phyloP scores from a whole-genome alignment of 2,113 vertebrate species.

The Anoura caudifer region DNA sequence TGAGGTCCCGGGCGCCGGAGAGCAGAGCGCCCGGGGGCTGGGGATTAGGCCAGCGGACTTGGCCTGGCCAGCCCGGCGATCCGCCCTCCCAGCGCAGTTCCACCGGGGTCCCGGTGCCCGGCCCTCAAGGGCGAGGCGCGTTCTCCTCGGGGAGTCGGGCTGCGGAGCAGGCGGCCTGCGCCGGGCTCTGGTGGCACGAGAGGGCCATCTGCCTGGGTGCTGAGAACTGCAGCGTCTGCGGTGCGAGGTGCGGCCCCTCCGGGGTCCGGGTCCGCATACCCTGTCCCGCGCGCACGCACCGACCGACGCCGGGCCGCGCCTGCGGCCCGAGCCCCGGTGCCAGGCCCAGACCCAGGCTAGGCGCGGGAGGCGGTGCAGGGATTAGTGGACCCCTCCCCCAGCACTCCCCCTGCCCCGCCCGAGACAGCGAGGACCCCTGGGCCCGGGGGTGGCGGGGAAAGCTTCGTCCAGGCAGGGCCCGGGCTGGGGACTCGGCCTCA shows the following conservation, averaged over 20 bases:
- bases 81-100: neutral
- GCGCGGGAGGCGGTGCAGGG: slow-evolving; percentile 63
- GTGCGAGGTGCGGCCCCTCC: slow-evolving; percentile 51
- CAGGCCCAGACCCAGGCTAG: slow-evolving; percentile 52
- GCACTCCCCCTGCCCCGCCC: slow-evolving; percentile 55
- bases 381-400: slow-evolving; percentile 63
- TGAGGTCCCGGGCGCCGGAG: neutral
- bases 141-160: slow-evolving; percentile 2
- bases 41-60: neutral
- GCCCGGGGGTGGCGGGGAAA: slow-evolving; percentile 50
- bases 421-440: slow-evolving; percentile 63
- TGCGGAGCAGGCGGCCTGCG: slow-evolving; percentile 5
- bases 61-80: neutral
- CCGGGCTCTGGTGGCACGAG: slow-evolving; percentile 36
- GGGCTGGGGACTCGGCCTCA: neutral
- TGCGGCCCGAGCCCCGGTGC: slow-evolving; percentile 31
- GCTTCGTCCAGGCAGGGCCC: slow-evolving; percentile 30
- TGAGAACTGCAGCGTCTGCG: slow-evolving; percentile 62
- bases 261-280: neutral
- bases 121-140: slow-evolving; percentile 24
- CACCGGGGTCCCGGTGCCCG: neutral
- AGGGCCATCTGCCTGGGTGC: slow-evolving; percentile 72
- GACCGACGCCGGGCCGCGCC: slow-evolving; percentile 18
- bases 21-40: neutral
- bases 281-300: slow-evolving; percentile 45